Evolutionary conservation across 2,888 invertebrate genomes (phyloP).

Genomic region (Lysandra coridon): DNA sequence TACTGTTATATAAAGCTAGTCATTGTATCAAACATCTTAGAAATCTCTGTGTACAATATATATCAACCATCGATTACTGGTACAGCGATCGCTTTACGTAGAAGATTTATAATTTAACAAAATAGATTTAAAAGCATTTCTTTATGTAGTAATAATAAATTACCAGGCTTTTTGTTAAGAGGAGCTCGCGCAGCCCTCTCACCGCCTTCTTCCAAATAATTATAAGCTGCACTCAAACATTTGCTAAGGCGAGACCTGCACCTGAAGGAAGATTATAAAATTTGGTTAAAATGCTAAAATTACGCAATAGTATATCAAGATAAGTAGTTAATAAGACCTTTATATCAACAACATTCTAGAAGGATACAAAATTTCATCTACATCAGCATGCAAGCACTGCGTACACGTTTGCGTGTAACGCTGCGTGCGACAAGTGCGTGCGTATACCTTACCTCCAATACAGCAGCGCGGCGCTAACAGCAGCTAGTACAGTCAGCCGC

Average conservation of each 20-base stretch:
- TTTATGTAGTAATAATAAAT: constrained; percentile 36
- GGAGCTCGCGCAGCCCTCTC: constrained; percentile 67
- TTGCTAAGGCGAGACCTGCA: constrained; percentile 71
- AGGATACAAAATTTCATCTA: background rate
- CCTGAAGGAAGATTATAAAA: constrained; percentile 43
- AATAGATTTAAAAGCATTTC: too few species aligned
- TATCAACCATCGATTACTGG: too few species aligned
- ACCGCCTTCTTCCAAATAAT: constrained; percentile 73
- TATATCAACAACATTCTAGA: too few species aligned
- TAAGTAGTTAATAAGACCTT: too few species aligned
- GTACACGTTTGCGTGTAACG: background rate
- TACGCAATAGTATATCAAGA: too few species aligned
- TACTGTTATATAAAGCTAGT: too few species aligned
- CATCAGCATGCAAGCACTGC: background rate
- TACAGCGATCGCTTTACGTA: too few species aligned
- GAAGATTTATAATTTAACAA: too few species aligned
- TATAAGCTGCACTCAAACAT: constrained; percentile 75
- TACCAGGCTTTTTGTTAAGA: constrained; percentile 74
- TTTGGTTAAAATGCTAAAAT: background rate
- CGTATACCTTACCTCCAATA: constrained; percentile 62
- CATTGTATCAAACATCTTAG: too few species aligned
- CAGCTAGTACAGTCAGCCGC: constrained; percentile 57
- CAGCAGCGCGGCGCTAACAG: constrained; percentile 56
- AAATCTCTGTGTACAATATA: too few species aligned
- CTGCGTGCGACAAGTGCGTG: constrained; percentile 34